Evolutionary conservation across 1,140 invertebrate species (phyloP).

Genomic region (Drosophila tropicalis): DNA sequence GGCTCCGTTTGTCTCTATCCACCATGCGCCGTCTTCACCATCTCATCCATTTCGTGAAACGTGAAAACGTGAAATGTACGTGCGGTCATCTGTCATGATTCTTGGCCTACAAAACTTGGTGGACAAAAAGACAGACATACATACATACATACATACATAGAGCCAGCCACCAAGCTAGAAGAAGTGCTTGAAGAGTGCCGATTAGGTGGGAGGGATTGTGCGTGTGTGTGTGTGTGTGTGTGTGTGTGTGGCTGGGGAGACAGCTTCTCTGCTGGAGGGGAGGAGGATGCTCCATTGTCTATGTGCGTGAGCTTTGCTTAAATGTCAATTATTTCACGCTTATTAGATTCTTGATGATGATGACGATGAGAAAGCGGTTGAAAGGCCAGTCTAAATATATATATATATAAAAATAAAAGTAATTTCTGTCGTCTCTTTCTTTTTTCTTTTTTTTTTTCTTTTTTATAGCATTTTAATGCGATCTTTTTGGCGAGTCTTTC

Average conservation of each 20-base stretch:
- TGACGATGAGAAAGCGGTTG: conserved; percentile 61
- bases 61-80: conserved; percentile 66
- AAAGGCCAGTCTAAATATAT: conserved; percentile 43
- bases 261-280: too few relatives aligned
- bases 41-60: conserved; percentile 31
- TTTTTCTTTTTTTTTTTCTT: conserved; percentile 2
- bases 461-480: conserved; percentile 72
- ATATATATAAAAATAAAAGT: conserved; percentile 57
- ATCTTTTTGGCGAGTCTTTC: conserved; percentile 54
- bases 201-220: too few relatives aligned
- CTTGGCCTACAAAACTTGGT: conserved; percentile 66
- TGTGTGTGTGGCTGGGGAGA: too few relatives aligned
- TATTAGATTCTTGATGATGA: conserved; percentile 71
- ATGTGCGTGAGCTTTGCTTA: conserved; percentile 77
- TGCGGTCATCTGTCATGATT: conserved; percentile 81
- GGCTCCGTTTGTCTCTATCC: conserved; percentile 32
- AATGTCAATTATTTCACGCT: conserved; percentile 81
- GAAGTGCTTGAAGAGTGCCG: not conserved
- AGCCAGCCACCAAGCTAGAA: not conserved
- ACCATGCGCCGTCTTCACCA: not conserved
- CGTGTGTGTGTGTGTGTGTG: not conserved
- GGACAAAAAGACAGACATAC: not conserved
- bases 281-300: conserved; percentile 54
- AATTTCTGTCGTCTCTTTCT: conserved; percentile 39
- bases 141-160: too few relatives aligned